Percentiles rank a stretch among this genome's conserved stretches.
Evolutionary conservation across 2,797 vertebrate species (phyloP).

Genomic region (Tolypeutes matacus): DNA sequence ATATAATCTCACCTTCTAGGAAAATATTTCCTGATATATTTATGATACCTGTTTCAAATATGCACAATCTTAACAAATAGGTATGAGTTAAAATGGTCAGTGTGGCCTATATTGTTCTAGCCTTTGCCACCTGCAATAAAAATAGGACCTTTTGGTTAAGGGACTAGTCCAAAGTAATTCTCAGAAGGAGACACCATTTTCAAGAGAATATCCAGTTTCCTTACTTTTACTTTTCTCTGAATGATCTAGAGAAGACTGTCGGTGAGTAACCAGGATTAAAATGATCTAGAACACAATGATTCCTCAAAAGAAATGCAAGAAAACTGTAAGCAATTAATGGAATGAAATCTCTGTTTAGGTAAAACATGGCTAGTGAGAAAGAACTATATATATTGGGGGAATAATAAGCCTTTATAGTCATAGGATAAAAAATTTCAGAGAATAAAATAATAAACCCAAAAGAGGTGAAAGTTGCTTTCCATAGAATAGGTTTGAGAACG

Average conservation of each 20-base stretch:
- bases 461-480: slow-evolving; percentile 23
- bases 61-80: slow-evolving; percentile 16
- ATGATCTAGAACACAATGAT: slow-evolving; percentile 16
- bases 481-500: slow-evolving; percentile 28
- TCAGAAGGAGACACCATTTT: slow-evolving; percentile 21
- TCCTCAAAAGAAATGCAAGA: slow-evolving; percentile 19
- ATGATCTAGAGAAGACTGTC: background rate
- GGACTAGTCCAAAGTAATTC: slow-evolving; percentile 8
- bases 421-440: background rate
- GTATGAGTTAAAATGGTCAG: slow-evolving; percentile 34
- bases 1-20: slow-evolving; percentile 6
- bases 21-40: background rate
- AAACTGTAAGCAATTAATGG: background rate
- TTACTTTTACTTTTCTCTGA: slow-evolving; percentile 42
- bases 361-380: slow-evolving; percentile 45
- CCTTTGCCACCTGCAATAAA: background rate
- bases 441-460: slow-evolving; percentile 35
- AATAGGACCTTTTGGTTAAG: background rate
- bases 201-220: slow-evolving; percentile 25
- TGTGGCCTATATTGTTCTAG: slow-evolving; percentile 1
- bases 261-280: background rate
- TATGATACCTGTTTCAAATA: slow-evolving; percentile 45
- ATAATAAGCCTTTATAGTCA: slow-evolving; percentile 20
- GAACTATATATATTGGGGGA: background rate
- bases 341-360: background rate